A percentile compares a stretch with the other conserved stretches of the same genome.
phyloP scores from a whole-genome alignment of 2,113 vertebrate species.

The Tringa solitaria region DNA sequence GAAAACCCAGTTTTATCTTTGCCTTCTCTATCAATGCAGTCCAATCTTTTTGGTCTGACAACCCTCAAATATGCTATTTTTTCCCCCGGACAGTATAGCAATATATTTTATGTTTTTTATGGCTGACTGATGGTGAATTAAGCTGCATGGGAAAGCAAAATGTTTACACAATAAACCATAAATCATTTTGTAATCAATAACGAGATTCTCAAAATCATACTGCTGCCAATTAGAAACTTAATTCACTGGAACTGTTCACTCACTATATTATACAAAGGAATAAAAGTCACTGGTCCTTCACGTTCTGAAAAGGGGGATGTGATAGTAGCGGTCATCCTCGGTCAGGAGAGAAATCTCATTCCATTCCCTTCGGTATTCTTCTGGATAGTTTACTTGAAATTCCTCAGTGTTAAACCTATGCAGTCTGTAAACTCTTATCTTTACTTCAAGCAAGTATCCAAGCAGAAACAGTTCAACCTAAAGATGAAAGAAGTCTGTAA shows the following conservation, averaged over 20 bases:
- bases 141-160: slow-evolving; percentile 8
- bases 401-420: slow-evolving; percentile 76
- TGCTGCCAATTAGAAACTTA: not conserved
- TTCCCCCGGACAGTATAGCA: not conserved
- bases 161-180: not conserved
- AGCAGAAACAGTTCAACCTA: slow-evolving; percentile 81
- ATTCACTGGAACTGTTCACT: not conserved
- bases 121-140: not conserved
- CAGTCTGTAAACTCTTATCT: slow-evolving; percentile 78
- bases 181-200: slow-evolving; percentile 22
- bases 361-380: slow-evolving; percentile 75
- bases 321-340: slow-evolving; percentile 77
- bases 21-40: not conserved
- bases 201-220: not conserved
- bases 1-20: not conserved
- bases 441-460: slow-evolving; percentile 77
- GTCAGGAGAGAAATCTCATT: slow-evolving; percentile 78
- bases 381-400: slow-evolving; percentile 74
- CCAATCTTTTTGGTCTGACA: not conserved
- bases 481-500: slow-evolving; percentile 20
- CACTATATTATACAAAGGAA: not conserved
- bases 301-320: slow-evolving; percentile 70
- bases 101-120: not conserved
- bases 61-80: not conserved
- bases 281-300: not conserved